Base-by-base conservation (phyloP, 1,140 invertebrate genomes). In the Cardiocondyla obscurior region DNA sequence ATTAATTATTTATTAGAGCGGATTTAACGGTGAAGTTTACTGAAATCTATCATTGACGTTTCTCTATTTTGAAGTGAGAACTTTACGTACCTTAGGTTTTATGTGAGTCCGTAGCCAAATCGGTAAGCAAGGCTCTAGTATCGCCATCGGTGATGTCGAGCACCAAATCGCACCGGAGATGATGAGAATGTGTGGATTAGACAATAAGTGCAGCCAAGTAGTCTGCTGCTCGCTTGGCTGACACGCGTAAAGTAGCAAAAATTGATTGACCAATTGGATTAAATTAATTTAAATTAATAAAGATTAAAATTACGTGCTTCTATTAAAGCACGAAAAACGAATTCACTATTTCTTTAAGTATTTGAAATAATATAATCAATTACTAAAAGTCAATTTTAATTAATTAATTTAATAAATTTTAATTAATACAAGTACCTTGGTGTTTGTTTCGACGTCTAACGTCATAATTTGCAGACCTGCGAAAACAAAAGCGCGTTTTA, bases 71-170 rank as follows among this genome's bases (percentile, higher is more conserved):
- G 12, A 22, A 58, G 46, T 46, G 25, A 60, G 25, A n/a, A 1
- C 12, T 44, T 14, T 70, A 74, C 19, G 85, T 85, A 97, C 97
- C 94, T 96, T 95, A 1, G 97, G 96, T 86, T 96, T 95, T 4
- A 98, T 94, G 69, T 96, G 95, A 53, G 95, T 95, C 88, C 97
- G 95, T 12, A 98, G 90, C 97, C 97, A 98, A 88, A 97, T 95
- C 1, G 97, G 97, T n/a, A 98, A 91, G 89, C 96, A 97, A 0
- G 97, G 96, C 90, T 98, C 97, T 62, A 98, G 89, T 84, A 97
- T 96, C 10, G 97, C 97, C 96, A 98, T 97, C 0, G 96, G 95
- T 1, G 96, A 96, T 0, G 97, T 97, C 3, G 96, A 96, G 8
- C 97, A 92, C 91, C 95, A 97, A 83, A 98, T 97, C 8, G 96